Conservation (phyloP, 2,888 invertebrate species). For the Allacma fusca region DNA sequence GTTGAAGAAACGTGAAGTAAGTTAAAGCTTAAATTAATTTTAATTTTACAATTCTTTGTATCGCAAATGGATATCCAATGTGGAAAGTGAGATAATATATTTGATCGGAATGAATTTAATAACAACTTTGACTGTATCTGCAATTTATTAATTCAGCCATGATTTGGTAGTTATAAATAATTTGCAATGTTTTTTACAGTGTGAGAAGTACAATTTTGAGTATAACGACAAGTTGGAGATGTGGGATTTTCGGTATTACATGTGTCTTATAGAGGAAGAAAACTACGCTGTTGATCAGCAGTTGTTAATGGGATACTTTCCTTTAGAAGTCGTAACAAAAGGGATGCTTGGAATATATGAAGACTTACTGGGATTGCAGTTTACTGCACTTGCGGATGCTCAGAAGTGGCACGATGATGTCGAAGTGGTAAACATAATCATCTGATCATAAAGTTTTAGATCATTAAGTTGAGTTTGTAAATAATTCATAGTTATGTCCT, state of each 20-base stretch:
- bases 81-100: no score
- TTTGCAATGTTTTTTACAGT: slow-evolving; percentile 63
- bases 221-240: slow-evolving; percentile 65
- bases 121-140: no score
- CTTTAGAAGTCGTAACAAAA: slow-evolving; percentile 66
- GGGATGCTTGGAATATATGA: slow-evolving; percentile 67
- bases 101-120: no score
- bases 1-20: slow-evolving; percentile 66
- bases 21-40: background rate
- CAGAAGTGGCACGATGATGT: slow-evolving; percentile 67
- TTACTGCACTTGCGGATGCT: slow-evolving; percentile 64
- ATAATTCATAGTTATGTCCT: no score
- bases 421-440: slow-evolving; percentile 63
- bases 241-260: slow-evolving; percentile 67
- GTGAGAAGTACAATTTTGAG: slow-evolving; percentile 64
- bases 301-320: slow-evolving; percentile 66
- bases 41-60: no score
- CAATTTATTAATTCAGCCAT: no score
- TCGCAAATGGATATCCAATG: no score
- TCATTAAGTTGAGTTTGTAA: no score
- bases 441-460: no score
- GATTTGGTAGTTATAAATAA: no score
- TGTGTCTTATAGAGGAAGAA: slow-evolving; percentile 64
- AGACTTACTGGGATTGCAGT: slow-evolving; percentile 65
- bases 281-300: slow-evolving; percentile 67